These are phyloP conservation scores for Anarhynchus alexandrinus DNA, from an alignment of 2,113 vertebrate genomes.

Conservation along the genomic window DNA sequence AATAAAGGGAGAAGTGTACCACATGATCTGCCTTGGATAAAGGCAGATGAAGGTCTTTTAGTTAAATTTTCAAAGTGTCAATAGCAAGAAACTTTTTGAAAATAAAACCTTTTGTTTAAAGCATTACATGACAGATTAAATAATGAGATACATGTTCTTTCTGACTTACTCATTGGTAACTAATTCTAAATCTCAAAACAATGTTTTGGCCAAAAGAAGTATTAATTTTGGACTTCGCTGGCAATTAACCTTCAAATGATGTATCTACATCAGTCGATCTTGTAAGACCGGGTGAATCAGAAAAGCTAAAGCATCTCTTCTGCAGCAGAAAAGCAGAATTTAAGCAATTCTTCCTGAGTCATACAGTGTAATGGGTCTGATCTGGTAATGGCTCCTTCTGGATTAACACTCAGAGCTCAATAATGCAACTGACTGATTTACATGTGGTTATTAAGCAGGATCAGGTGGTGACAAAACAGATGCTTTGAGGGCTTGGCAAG, in stretches of 20 bases:
- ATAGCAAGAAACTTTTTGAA: not conserved
- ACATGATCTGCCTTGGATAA: not conserved
- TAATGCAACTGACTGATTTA: not conserved
- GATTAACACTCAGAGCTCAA: not conserved
- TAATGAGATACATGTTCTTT: not conserved
- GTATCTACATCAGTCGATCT: not conserved
- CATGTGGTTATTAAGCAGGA: not conserved
- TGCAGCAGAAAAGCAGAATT: not conserved
- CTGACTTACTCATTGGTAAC: not conserved
- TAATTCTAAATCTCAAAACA: not conserved
- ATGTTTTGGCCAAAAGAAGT: not conserved
- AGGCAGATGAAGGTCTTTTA: not conserved
- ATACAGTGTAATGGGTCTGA: not conserved
- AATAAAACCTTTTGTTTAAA: not conserved
- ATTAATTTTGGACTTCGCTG: not conserved
- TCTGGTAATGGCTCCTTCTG: not conserved
- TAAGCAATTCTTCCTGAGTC: not conserved
- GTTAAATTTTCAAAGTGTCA: not conserved
- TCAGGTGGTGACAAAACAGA: accelerated
- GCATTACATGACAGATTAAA: not conserved
- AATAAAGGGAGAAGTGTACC: not conserved
- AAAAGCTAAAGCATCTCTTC: not conserved
- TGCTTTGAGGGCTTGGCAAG: not conserved
- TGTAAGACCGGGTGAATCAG: not conserved
- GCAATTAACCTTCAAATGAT: not conserved